Conservation (phyloP, 2,113 vertebrate genomes). For the Hippotragus niger region DNA sequence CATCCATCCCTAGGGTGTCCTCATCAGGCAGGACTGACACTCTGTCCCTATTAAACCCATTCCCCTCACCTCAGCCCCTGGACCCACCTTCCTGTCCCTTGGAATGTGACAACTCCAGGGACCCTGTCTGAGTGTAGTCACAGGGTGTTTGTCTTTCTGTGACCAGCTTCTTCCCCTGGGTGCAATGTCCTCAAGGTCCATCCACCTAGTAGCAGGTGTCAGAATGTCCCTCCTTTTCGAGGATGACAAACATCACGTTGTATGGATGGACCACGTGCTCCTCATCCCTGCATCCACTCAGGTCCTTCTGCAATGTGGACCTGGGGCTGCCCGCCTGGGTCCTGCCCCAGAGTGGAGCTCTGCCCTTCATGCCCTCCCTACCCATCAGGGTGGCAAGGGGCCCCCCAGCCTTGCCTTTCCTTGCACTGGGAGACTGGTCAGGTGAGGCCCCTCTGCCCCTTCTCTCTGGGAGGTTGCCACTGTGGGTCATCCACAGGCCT, state of each 20-base stretch:
- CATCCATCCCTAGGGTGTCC: not conserved
- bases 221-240: not conserved
- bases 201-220: not conserved
- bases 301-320: not conserved
- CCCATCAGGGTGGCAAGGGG: rapidly evolving
- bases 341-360: not conserved
- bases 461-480: rapidly evolving
- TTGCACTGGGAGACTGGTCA: not conserved
- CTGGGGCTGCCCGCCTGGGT: not conserved
- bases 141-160: not conserved
- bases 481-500: not conserved
- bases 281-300: not conserved
- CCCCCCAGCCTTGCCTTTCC: not conserved
- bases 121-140: not conserved
- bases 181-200: not conserved
- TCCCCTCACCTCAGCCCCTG: too few species aligned
- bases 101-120: rapidly evolving
- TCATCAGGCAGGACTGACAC: too few species aligned
- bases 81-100: not conserved
- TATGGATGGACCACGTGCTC: rapidly evolving
- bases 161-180: too few species aligned
- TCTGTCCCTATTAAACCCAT: rapidly evolving
- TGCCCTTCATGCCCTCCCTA: not conserved
- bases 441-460: not conserved
- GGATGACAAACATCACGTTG: not conserved